Conservation (phyloP, 1,140 invertebrate species). For the Papilio glaucus region DNA sequence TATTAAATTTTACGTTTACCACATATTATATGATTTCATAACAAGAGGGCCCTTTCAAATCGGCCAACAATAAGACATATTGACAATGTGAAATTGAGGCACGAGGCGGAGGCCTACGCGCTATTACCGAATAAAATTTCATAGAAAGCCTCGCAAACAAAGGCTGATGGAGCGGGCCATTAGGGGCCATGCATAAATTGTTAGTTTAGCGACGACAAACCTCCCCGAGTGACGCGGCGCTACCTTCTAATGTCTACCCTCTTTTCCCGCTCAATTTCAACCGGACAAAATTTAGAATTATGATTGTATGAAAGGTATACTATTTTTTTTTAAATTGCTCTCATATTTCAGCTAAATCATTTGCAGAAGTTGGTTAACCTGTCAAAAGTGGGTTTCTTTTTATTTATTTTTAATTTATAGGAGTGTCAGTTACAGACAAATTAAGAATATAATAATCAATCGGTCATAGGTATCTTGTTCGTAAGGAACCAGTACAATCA, state of each 20-base stretch:
- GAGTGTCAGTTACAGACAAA: too few species aligned
- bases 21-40: constrained; percentile 27
- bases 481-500: too few species aligned
- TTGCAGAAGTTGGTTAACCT: too few species aligned
- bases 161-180: constrained; percentile 70
- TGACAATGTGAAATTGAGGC: constrained; percentile 58
- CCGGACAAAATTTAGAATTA: constrained; percentile 40
- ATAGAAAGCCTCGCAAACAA: constrained; percentile 81
- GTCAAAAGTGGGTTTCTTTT: too few species aligned
- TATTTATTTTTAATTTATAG: too few species aligned
- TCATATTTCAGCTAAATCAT: too few species aligned
- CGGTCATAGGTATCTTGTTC: too few species aligned
- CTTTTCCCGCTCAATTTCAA: constrained; percentile 33
- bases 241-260: constrained; percentile 43
- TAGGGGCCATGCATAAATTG: constrained; percentile 81
- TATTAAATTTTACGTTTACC: too few species aligned
- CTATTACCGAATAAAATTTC: constrained; percentile 80
- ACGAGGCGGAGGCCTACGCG: constrained; percentile 52
- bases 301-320: neutral
- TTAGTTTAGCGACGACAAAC: constrained; percentile 72
- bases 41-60: constrained; percentile 48
- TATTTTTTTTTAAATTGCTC: constrained; percentile 1
- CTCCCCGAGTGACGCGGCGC: constrained; percentile 42
- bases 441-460: too few species aligned
- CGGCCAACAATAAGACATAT: constrained; percentile 53